Conservation (phyloP, 2,797 vertebrate genomes). For the Enteromius fasciolatus region DNA sequence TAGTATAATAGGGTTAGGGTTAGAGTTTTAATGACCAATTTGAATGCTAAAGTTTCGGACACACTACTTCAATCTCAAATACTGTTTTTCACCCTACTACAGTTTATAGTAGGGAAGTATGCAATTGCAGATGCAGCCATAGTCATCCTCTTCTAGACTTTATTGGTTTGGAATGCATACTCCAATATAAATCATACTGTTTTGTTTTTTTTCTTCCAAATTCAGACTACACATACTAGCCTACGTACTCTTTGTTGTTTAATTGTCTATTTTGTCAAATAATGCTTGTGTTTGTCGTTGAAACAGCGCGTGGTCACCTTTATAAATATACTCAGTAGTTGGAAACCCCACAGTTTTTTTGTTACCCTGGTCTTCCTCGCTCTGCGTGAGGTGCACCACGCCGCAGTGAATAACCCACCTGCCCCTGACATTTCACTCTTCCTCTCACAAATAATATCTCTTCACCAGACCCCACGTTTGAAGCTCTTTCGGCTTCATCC, state of each 20-base stretch:
- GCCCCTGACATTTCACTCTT: constrained; percentile 56
- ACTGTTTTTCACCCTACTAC: no score
- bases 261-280: constrained; percentile 25
- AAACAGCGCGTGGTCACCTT: constrained; percentile 35
- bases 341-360: constrained; percentile 50
- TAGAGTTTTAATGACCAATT: no score
- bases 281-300: constrained; percentile 29
- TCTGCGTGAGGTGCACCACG: constrained; percentile 29
- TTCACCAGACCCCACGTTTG: constrained; percentile 28
- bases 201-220: no score
- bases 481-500: constrained; percentile 14
- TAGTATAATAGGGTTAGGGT: no score
- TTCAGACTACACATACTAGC: no score
- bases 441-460: constrained; percentile 49
- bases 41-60: no score
- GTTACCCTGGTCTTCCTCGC: constrained; percentile 34
- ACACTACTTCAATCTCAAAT: no score
- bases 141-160: not conserved
- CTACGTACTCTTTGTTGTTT: not conserved
- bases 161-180: not conserved
- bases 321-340: constrained; percentile 42
- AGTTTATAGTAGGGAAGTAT: not conserved
- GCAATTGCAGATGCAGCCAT: no score
- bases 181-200: not conserved
- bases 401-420: constrained; percentile 44